Percentiles rank a stretch among this genome's conserved stretches.
phyloP scores from a whole-genome alignment of 35 echinoderm and acorn worm species.

The Holothuria glaberrima region DNA sequence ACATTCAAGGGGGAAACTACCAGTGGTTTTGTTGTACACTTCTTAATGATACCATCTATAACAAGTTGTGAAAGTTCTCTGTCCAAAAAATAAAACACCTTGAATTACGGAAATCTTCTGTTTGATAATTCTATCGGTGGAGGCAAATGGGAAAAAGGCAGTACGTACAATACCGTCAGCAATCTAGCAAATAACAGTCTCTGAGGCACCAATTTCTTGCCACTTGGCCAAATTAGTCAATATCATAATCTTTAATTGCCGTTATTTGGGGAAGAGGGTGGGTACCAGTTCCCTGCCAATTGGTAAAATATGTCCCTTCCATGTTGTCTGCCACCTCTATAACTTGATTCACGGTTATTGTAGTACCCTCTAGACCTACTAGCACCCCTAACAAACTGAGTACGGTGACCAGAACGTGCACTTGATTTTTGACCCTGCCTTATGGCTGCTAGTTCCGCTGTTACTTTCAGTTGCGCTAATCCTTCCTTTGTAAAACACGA shows the following conservation, averaged over 20 bases:
- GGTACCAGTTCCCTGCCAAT: not conserved
- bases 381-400: too few species aligned
- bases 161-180: not conserved
- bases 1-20: too few species aligned
- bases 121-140: conserved; percentile 14
- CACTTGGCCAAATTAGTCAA: too few species aligned
- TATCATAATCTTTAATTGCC: too few species aligned
- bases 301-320: conserved; percentile 20
- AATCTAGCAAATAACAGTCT: not conserved
- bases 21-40: too few species aligned
- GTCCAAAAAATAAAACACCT: not conserved
- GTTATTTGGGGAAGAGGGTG: conserved; percentile 20
- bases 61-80: not conserved
- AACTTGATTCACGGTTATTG: too few species aligned
- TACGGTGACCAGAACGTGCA: too few species aligned
- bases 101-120: conserved; percentile 1
- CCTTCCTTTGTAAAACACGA: conserved; percentile 34
- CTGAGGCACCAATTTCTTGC: too few species aligned
- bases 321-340: too few species aligned
- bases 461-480: not conserved
- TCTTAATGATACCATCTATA: conserved; percentile 3
- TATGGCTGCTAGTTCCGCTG: too few species aligned
- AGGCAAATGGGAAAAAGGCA: conserved; percentile 6
- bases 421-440: too few species aligned
- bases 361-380: too few species aligned